Evolutionary conservation across 1,140 invertebrate species (phyloP).

Genomic region (Ericerus pela): DNA sequence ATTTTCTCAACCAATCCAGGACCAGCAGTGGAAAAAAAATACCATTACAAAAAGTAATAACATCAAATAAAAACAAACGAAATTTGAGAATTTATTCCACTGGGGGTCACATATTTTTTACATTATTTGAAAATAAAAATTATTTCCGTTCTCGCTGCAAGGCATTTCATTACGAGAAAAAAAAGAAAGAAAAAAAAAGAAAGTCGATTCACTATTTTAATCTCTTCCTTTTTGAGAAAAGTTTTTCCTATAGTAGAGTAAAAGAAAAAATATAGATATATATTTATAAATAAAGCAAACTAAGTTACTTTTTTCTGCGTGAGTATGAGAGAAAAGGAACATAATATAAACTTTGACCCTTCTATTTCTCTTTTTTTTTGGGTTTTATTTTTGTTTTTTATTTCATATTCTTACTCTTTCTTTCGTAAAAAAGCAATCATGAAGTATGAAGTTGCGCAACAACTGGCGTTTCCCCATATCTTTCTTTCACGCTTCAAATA

Average conservation of each 20-base stretch:
- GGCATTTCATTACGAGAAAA: constrained; percentile 8
- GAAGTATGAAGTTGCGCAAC: constrained; percentile 6
- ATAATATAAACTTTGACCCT: constrained; percentile 8
- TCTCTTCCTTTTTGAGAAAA: neutral
- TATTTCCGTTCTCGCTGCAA: neutral
- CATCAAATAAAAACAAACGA: too few relatives aligned
- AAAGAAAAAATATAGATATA: too few relatives aligned
- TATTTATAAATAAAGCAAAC: neutral
- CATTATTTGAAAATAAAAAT: constrained; percentile 1
- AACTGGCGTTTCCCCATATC: constrained; percentile 10
- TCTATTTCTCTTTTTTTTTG: neutral
- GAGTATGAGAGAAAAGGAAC: too few relatives aligned
- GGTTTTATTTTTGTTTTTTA: neutral
- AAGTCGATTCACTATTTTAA: constrained; percentile 9
- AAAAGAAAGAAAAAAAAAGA: too few relatives aligned
- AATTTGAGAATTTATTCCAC: too few relatives aligned
- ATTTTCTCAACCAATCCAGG: too few relatives aligned
- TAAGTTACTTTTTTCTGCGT: neutral
- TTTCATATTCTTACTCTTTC: neutral
- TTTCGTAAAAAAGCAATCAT: constrained; percentile 9
- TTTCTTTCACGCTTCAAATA: constrained; percentile 8
- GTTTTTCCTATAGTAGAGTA: constrained; percentile 1
- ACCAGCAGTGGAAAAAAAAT: too few relatives aligned
- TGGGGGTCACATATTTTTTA: constrained; percentile 1
- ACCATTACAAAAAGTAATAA: too few relatives aligned